phyloP scores from a whole-genome alignment of 2,797 vertebrate species.

The Spinibarbus caldwelli region DNA sequence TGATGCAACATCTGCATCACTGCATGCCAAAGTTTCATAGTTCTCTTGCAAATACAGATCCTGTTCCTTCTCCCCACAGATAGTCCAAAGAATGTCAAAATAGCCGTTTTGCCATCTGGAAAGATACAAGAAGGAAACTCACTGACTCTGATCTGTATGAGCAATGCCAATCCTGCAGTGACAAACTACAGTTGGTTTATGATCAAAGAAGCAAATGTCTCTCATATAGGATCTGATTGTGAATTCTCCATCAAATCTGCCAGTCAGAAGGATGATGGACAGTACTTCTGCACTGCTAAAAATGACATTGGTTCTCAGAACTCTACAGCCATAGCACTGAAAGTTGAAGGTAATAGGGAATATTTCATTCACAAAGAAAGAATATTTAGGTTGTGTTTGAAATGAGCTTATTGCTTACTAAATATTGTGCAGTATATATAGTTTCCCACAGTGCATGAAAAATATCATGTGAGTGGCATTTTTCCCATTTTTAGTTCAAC shows the following conservation, averaged over 20 bases:
- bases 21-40: background rate
- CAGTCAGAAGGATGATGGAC: slow-evolving; percentile 2
- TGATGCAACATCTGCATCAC: background rate
- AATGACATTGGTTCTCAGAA: slow-evolving; percentile 32
- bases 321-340: background rate
- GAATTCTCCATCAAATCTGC: slow-evolving; percentile 12
- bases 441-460: background rate
- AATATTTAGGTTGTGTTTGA: background rate
- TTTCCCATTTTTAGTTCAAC: background rate
- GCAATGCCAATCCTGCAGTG: slow-evolving; percentile 31
- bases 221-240: background rate
- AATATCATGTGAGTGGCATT: background rate
- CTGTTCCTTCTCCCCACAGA: slow-evolving; percentile 21
- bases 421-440: background rate
- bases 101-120: background rate
- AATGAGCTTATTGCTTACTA: background rate
- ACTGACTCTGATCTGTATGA: slow-evolving; percentile 29
- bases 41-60: slow-evolving; percentile 2
- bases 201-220: background rate
- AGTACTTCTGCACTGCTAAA: slow-evolving; percentile 28
- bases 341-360: slow-evolving; percentile 16
- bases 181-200: slow-evolving; percentile 41
- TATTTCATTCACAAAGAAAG: background rate
- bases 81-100: background rate
- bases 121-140: background rate